phyloP scores from a whole-genome alignment of 2,888 invertebrate species.

The Psococerastis gibbosa region DNA sequence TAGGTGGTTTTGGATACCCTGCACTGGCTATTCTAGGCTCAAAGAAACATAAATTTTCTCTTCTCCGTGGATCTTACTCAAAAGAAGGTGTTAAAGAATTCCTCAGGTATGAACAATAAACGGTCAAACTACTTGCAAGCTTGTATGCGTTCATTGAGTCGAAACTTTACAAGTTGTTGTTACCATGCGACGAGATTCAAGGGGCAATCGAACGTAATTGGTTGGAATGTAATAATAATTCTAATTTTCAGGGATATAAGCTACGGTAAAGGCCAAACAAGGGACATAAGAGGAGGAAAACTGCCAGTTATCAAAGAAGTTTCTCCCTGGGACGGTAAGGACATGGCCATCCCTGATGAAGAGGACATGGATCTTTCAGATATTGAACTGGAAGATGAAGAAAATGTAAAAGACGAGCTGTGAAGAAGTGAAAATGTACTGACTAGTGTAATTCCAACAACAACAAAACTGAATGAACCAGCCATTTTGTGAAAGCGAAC shows the following conservation, averaged over 20 bases:
- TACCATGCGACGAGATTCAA: too few relatives aligned
- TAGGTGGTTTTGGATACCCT: constrained; percentile 97
- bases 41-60: constrained; percentile 91
- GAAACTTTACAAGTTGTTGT: too few relatives aligned
- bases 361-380: constrained; percentile 89
- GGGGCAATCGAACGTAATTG: too few relatives aligned
- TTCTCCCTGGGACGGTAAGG: constrained; percentile 88
- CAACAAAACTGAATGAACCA: too few relatives aligned
- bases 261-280: constrained; percentile 82
- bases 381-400: constrained; percentile 60
- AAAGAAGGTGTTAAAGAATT: constrained; percentile 91
- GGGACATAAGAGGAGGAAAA: constrained; percentile 63
- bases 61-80: constrained; percentile 84
- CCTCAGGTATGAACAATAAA: constrained; percentile 48
- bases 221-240: too few relatives aligned
- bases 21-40: constrained; percentile 93
- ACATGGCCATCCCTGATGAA: constrained; percentile 65
- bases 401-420: constrained; percentile 53
- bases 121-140: too few relatives aligned
- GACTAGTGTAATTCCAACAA: constrained; percentile 1
- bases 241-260: constrained; percentile 52
- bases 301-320: constrained; percentile 49
- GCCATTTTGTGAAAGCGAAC: too few relatives aligned
- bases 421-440: constrained; percentile 25
- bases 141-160: too few relatives aligned